Conservation (phyloP, 2,888 invertebrate species). For the Gastrophysa polygoni region DNA sequence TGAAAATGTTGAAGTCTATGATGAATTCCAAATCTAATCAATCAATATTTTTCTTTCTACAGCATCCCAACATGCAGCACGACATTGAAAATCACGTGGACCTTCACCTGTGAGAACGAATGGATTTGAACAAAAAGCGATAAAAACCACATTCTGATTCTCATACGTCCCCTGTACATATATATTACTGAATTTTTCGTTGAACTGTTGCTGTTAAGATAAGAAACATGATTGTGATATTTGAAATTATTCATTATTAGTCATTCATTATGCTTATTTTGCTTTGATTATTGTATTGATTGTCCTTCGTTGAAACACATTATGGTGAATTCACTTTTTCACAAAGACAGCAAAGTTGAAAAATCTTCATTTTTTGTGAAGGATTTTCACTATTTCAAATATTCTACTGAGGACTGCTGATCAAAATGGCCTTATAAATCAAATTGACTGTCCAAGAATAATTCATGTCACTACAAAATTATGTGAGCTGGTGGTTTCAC, state of each 20-base stretch:
- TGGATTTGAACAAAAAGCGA: slow-evolving; percentile 1
- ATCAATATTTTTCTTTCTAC: too few species aligned
- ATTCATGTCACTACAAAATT: too few species aligned
- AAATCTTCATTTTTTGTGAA: too few species aligned
- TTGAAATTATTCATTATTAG: slow-evolving; percentile 30
- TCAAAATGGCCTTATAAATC: too few species aligned
- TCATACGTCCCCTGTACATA: slow-evolving; percentile 31
- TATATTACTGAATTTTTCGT: slow-evolving; percentile 22
- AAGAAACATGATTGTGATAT: slow-evolving; percentile 30
- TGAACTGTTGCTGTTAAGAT: slow-evolving; percentile 25
- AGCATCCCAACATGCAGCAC: too few species aligned
- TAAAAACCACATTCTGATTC: slow-evolving; percentile 5
- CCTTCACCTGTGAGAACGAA: not conserved
- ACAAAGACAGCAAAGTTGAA: too few species aligned
- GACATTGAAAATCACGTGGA: slow-evolving; percentile 17
- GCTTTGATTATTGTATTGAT: not conserved
- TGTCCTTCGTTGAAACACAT: not conserved
- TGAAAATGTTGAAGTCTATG: too few species aligned
- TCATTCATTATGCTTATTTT: not conserved
- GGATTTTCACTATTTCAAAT: too few species aligned
- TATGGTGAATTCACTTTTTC: not conserved
- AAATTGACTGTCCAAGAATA: too few species aligned
- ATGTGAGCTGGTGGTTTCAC: too few species aligned
- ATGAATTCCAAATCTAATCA: too few species aligned
- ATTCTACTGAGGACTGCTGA: too few species aligned